These are phyloP conservation scores for Platygyra sinensis DNA, from an alignment of 64 coral and sea anemone genomes.

Conservation along the genomic window DNA sequence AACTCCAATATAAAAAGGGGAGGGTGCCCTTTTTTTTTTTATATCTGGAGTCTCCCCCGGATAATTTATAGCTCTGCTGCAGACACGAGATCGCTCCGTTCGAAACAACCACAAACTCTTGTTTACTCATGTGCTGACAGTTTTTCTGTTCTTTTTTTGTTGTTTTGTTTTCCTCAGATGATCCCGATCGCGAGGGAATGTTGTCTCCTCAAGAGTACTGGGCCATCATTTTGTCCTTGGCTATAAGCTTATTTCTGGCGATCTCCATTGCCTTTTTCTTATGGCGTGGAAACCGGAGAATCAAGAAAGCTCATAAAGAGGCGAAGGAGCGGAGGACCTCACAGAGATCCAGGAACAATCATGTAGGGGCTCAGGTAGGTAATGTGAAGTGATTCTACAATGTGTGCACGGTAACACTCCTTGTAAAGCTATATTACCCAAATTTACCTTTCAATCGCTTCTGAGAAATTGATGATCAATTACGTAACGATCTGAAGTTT, in stretches of 20 bases:
- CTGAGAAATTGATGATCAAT: too few species aligned
- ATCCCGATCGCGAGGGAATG: not conserved
- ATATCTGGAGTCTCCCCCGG: too few species aligned
- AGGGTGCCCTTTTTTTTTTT: too few species aligned
- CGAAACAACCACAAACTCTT: not conserved
- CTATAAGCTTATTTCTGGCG: not conserved
- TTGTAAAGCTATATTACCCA: too few species aligned
- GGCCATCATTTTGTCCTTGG: conserved; percentile 17
- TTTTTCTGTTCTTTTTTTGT: not conserved
- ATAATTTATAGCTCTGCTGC: not conserved
- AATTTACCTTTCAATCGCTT: too few species aligned
- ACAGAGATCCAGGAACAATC: not conserved
- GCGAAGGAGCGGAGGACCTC: not conserved
- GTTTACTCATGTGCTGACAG: not conserved
- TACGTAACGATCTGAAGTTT: too few species aligned
- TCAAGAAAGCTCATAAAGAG: not conserved
- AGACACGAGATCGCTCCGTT: too few species aligned
- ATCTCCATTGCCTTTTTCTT: conserved; percentile 13
- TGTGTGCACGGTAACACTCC: too few species aligned
- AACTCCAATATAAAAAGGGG: too few species aligned
- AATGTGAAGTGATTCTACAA: too few species aligned
- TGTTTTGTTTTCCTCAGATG: not conserved
- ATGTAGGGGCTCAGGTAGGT: not conserved
- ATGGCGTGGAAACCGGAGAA: conserved; percentile 16
- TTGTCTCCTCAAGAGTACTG: not conserved